Conservation (phyloP, 2,888 invertebrate species). For the Noctua comes region DNA sequence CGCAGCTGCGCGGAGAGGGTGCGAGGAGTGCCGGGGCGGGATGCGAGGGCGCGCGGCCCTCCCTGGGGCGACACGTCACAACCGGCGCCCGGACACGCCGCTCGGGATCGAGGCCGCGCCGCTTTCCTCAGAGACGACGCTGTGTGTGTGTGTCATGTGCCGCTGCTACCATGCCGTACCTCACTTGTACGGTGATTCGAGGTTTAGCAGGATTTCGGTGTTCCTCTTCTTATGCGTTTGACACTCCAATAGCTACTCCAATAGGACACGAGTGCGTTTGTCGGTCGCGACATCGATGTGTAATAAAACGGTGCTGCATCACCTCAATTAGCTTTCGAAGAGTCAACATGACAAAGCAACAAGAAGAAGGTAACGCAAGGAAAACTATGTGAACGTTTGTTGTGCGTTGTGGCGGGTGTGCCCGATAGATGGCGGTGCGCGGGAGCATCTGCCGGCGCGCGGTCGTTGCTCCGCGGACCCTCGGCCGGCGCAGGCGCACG, state of each 20-base stretch:
- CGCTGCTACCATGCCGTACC: conserved; percentile 46
- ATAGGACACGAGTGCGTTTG: conserved; percentile 2
- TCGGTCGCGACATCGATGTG: conserved; percentile 4
- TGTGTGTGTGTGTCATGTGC: conserved; percentile 66
- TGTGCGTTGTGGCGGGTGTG: conserved; percentile 45
- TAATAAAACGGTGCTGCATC: neutral
- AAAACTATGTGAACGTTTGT: conserved; percentile 58
- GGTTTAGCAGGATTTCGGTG: neutral
- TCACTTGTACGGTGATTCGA: conserved; percentile 13
- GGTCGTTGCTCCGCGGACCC: conserved; percentile 78
- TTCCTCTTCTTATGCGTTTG: neutral
- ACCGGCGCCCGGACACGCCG: conserved; percentile 69
- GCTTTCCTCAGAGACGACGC: conserved; percentile 73
- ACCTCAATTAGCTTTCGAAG: neutral
- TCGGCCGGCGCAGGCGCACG: conserved; percentile 37
- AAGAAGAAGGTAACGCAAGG: conserved; percentile 49
- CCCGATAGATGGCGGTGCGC: conserved; percentile 73
- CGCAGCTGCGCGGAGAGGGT: conserved; percentile 17
- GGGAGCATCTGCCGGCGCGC: conserved; percentile 61
- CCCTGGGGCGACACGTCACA: conserved; percentile 67
- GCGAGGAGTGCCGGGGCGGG: neutral
- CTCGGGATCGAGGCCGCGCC: conserved; percentile 74
- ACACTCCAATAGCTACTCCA: neutral
- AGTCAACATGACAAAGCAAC: conserved; percentile 25
- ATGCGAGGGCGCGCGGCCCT: neutral